phyloP scores from a whole-genome alignment of 2,113 vertebrate genomes.

The Strix uralensis region DNA sequence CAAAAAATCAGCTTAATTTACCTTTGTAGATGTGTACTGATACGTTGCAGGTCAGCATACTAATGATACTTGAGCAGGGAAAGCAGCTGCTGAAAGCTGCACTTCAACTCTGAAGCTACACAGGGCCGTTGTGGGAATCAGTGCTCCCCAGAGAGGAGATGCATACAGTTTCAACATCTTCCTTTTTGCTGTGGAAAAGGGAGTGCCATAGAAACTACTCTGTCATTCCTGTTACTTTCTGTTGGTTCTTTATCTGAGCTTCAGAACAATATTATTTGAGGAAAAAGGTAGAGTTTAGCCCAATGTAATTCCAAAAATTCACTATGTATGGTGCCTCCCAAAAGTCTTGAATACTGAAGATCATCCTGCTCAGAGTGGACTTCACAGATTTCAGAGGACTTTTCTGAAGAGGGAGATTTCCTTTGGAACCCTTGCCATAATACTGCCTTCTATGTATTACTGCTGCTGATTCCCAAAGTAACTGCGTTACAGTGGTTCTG shows the following conservation, averaged over 20 bases:
- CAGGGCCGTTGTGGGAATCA: background rate
- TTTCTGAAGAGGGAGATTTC: background rate
- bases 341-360: background rate
- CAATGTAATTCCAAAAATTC: background rate
- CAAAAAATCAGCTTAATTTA: background rate
- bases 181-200: background rate
- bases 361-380: background rate
- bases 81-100: background rate
- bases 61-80: background rate
- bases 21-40: too few species aligned
- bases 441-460: background rate
- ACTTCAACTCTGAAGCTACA: background rate
- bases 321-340: background rate
- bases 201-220: background rate
- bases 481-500: background rate
- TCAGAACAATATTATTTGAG: background rate
- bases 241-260: background rate
- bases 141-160: background rate
- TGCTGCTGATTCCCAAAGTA: background rate
- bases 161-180: background rate
- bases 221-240: background rate
- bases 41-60: rapidly evolving
- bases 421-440: background rate
- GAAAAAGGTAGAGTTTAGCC: background rate
- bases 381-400: background rate